Evolutionary conservation across 2,888 invertebrate genomes (phyloP).

Genomic region (Mimumesa dahlbomi): DNA sequence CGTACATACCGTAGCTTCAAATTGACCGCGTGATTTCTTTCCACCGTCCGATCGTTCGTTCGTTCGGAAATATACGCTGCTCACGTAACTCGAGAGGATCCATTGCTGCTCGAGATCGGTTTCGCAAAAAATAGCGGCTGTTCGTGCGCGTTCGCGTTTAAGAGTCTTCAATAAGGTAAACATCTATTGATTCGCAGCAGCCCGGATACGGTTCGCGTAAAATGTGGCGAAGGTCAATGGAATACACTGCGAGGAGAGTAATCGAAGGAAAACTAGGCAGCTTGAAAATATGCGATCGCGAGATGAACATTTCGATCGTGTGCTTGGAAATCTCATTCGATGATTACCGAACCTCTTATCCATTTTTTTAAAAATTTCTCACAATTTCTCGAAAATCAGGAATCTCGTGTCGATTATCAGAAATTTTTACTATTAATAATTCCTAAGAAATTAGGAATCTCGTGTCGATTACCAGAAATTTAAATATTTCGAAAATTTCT

Average conservation of each 20-base stretch:
- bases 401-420: not conserved
- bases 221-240: not conserved
- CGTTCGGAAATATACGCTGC: slow-evolving; percentile 19
- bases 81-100: slow-evolving; percentile 5
- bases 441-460: not conserved
- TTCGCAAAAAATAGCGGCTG: too few species aligned
- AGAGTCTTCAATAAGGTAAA: slow-evolving; percentile 36
- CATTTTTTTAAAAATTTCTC: too few species aligned
- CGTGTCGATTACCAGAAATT: too few species aligned
- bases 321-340: too few species aligned
- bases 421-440: not conserved
- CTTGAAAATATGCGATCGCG: not conserved
- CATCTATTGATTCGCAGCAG: slow-evolving; percentile 38
- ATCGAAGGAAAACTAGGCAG: slow-evolving; percentile 20
- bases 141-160: slow-evolving; percentile 26
- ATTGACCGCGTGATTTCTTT: not conserved
- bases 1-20: too few species aligned
- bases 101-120: not conserved
- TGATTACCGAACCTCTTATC: too few species aligned
- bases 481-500: too few species aligned
- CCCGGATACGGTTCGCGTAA: slow-evolving; percentile 12
- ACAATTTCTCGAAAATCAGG: too few species aligned
- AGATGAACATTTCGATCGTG: too few species aligned
- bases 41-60: not conserved
- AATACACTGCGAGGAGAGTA: slow-evolving; percentile 35